A percentile compares a stretch with the other conserved stretches of the same genome.
phyloP scores from a whole-genome alignment of 2,797 vertebrate species.

The Sandelia bainsii region DNA sequence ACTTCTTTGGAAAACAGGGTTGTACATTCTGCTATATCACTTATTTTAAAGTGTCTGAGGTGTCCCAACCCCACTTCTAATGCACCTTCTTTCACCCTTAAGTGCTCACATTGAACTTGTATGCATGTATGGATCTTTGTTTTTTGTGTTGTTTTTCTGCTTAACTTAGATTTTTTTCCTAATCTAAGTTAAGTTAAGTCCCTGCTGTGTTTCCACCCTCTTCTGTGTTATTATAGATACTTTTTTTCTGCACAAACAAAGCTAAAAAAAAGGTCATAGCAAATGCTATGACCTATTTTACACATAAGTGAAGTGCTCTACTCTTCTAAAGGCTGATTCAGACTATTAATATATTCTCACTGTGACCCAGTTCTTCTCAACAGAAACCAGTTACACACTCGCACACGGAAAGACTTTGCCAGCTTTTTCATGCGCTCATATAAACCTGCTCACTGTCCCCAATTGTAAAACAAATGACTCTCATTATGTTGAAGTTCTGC shows the following conservation, averaged over 20 bases:
- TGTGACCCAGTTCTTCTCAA: slow-evolving; percentile 4
- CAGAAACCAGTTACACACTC: slow-evolving; percentile 5
- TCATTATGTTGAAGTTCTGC: slow-evolving; percentile 26
- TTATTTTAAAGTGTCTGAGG: no score
- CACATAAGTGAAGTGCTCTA: not conserved
- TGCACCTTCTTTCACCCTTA: no score
- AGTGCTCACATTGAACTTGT: no score
- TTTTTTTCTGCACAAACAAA: no score
- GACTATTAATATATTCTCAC: slow-evolving; percentile 5
- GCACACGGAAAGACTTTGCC: not conserved
- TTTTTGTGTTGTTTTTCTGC: no score
- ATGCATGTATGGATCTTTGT: no score
- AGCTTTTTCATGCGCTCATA: slow-evolving; percentile 3
- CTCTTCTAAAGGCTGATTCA: not conserved
- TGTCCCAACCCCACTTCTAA: no score
- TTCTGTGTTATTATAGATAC: no score
- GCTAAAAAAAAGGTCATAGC: not conserved
- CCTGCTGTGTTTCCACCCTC: not conserved
- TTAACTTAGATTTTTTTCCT: not conserved
- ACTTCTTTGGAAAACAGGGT: no score
- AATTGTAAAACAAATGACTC: slow-evolving; percentile 28
- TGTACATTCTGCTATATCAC: no score
- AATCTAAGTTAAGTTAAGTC: no score
- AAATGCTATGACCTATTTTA: slow-evolving; percentile 1
- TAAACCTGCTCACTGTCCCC: not conserved